Conservation (phyloP, 2,888 invertebrate genomes). For the Nezara viridula region DNA sequence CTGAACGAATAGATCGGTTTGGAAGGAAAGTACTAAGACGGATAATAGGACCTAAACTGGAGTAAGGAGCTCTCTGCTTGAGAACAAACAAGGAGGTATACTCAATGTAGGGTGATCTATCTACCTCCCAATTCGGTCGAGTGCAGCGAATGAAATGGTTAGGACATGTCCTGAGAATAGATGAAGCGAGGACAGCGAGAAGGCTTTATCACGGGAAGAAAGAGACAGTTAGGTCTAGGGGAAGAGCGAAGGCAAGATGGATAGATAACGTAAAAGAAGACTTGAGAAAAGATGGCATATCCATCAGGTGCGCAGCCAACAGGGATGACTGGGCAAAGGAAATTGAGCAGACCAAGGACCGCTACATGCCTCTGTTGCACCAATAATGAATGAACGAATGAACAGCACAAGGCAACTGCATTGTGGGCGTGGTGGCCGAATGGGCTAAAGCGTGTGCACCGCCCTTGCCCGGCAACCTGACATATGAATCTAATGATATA, state of each 20-base stretch:
- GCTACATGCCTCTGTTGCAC: background rate
- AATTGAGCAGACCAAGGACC: background rate
- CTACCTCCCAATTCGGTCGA: no score
- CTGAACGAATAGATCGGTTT: background rate
- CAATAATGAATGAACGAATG: background rate
- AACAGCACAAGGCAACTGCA: no score
- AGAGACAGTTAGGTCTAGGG: background rate
- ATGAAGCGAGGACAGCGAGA: background rate
- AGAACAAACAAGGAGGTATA: background rate
- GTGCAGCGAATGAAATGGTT: background rate
- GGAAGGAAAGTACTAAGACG: no score
- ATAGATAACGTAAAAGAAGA: background rate
- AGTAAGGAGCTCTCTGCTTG: background rate
- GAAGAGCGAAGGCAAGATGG: no score
- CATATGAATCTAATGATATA: no score
- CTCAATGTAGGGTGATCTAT: no score
- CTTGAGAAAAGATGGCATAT: background rate
- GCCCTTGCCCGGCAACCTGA: no score
- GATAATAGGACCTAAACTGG: no score
- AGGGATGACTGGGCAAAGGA: background rate
- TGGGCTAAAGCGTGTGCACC: no score
- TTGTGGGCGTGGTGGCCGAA: no score
- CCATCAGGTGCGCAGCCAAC: background rate
- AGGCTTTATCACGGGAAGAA: background rate
- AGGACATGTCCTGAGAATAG: background rate